These are phyloP conservation scores for Enhydra lutris DNA, from an alignment of 2,113 vertebrate species.

Conservation along the genomic window DNA sequence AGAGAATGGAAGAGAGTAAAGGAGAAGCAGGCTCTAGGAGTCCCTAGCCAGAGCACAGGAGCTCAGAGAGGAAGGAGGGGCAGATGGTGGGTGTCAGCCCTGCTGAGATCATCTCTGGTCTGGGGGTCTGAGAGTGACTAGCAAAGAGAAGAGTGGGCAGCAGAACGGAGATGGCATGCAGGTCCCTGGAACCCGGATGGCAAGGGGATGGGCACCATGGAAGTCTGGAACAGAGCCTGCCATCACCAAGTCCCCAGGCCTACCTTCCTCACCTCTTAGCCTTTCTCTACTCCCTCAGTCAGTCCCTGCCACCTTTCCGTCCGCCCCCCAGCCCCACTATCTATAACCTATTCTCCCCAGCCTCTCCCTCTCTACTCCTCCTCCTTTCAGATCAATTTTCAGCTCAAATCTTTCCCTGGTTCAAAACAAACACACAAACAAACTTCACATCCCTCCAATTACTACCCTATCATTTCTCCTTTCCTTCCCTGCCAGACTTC, in stretches of 20 bases:
- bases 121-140: background rate
- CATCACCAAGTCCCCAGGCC: background rate
- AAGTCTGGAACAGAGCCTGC: background rate
- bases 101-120: background rate
- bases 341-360: background rate
- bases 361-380: background rate
- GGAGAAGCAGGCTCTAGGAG: background rate
- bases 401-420: background rate
- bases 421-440: background rate
- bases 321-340: background rate
- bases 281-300: background rate
- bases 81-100: background rate
- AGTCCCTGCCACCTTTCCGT: rapidly evolving
- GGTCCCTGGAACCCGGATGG: background rate
- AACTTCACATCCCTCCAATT: background rate
- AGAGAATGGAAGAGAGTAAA: background rate
- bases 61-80: background rate
- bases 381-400: background rate
- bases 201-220: background rate
- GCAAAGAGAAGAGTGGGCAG: background rate
- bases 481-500: background rate
- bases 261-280: background rate
- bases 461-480: background rate
- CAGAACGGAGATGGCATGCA: background rate
- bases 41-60: background rate